phyloP scores from a whole-genome alignment of 1,140 invertebrate species.

The Eurosta solidaginis region DNA sequence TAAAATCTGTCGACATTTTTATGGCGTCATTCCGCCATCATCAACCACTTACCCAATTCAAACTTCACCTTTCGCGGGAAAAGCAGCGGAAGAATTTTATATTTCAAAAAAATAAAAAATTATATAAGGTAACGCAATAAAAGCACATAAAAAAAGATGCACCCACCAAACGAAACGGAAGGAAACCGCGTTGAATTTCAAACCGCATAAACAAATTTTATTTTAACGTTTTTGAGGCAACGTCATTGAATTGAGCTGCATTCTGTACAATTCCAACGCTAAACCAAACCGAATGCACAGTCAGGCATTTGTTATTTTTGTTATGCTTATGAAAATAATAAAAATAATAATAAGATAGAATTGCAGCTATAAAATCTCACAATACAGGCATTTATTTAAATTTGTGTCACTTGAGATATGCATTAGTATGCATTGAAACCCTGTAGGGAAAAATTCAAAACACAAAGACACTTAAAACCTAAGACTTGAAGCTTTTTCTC shows the following conservation, averaged over 20 bases:
- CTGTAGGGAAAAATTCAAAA: too few species aligned
- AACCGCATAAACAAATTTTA: background rate
- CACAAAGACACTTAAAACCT: too few species aligned
- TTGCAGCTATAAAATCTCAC: too few species aligned
- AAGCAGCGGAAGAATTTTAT: background rate
- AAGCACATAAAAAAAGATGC: background rate
- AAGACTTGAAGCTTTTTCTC: too few species aligned
- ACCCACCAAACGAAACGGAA: constrained; percentile 1
- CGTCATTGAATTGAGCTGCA: too few species aligned
- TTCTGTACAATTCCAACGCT: background rate
- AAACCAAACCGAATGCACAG: background rate
- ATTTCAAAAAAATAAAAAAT: constrained; percentile 9
- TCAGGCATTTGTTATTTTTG: background rate
- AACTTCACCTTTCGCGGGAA: background rate
- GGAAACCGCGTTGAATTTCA: background rate
- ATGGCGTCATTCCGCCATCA: background rate
- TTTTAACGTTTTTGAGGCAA: background rate
- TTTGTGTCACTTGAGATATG: too few species aligned
- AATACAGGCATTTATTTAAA: too few species aligned
- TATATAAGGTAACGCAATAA: too few species aligned
- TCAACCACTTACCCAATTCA: background rate
- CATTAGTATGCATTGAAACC: too few species aligned
- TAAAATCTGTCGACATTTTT: background rate
- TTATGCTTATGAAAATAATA: too few species aligned
- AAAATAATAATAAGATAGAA: too few species aligned